A percentile compares a stretch with the other conserved stretches of the same genome.
These are phyloP conservation scores for Peromyscus melanophrys DNA, from an alignment of 2,797 vertebrate species.

Conservation along the genomic window DNA sequence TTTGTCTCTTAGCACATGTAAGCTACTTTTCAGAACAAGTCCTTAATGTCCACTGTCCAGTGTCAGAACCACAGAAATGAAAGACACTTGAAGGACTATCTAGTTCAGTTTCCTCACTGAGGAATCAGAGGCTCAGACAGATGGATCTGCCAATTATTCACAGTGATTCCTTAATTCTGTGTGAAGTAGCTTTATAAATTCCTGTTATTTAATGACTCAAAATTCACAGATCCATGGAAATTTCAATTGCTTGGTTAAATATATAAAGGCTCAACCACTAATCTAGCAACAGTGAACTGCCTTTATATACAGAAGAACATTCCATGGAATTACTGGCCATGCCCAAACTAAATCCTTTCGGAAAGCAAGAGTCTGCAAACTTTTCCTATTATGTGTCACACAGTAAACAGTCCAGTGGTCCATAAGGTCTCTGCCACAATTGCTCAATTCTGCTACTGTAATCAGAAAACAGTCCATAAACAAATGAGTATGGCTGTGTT, in stretches of 20 bases:
- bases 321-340: slow-evolving; percentile 33
- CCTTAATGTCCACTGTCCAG: slow-evolving; percentile 5
- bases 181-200: slow-evolving; percentile 23
- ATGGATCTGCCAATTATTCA: slow-evolving; percentile 40
- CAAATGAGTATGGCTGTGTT: neutral
- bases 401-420: neutral
- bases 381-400: neutral
- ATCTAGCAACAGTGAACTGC: slow-evolving; percentile 1
- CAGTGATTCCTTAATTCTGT: slow-evolving; percentile 52
- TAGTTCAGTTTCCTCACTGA: slow-evolving; percentile 25
- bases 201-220: slow-evolving; percentile 55
- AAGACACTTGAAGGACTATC: slow-evolving; percentile 14
- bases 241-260: slow-evolving; percentile 50
- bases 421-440: neutral
- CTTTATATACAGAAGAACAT: slow-evolving; percentile 59
- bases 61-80: slow-evolving; percentile 48
- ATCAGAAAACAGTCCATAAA: neutral
- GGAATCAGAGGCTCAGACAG: slow-evolving; percentile 38
- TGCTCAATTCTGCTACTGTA: slow-evolving; percentile 14
- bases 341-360: slow-evolving; percentile 48
- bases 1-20: slow-evolving; percentile 46
- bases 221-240: slow-evolving; percentile 45
- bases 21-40: slow-evolving; percentile 68
- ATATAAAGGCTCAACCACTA: neutral
- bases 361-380: slow-evolving; percentile 30